Evolutionary conservation across 2,113 vertebrate species (phyloP).

Genomic region (Geothlypis trichas): DNA sequence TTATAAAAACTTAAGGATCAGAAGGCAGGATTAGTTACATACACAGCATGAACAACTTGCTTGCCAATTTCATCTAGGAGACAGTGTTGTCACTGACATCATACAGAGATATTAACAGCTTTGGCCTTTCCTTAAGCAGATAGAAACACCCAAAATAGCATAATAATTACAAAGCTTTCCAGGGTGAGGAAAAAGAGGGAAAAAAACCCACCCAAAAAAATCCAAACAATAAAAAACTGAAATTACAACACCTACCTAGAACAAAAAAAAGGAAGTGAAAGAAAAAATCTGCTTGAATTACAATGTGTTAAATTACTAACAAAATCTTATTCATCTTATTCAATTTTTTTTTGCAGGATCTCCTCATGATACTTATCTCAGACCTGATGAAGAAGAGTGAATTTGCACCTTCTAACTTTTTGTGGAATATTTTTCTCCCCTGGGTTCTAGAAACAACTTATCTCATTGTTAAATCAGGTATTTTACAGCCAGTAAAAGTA

Average conservation of each 20-base stretch:
- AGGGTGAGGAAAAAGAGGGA: accelerated
- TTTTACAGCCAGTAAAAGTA: not conserved
- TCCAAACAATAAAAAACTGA: not conserved
- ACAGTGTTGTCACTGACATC: not conserved
- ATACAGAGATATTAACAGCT: not conserved
- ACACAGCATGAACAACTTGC: not conserved
- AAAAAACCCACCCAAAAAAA: not conserved
- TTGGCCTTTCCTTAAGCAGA: not conserved
- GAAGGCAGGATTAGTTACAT: not conserved
- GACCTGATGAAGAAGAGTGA: not conserved
- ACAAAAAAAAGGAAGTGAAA: not conserved
- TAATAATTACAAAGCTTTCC: not conserved
- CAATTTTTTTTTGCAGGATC: not conserved
- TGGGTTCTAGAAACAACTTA: not conserved
- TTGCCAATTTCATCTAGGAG: not conserved
- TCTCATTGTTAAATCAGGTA: not conserved
- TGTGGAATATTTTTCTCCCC: not conserved
- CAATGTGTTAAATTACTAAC: not conserved
- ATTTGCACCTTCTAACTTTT: not conserved
- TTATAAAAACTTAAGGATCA: not conserved
- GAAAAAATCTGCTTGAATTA: not conserved
- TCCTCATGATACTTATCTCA: not conserved
- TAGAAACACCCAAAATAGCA: accelerated
- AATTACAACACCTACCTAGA: not conserved
- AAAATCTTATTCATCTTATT: not conserved